These are phyloP conservation scores for Myiozetetes cayanensis DNA, from an alignment of 2,113 vertebrate species.

Conservation along the genomic window DNA sequence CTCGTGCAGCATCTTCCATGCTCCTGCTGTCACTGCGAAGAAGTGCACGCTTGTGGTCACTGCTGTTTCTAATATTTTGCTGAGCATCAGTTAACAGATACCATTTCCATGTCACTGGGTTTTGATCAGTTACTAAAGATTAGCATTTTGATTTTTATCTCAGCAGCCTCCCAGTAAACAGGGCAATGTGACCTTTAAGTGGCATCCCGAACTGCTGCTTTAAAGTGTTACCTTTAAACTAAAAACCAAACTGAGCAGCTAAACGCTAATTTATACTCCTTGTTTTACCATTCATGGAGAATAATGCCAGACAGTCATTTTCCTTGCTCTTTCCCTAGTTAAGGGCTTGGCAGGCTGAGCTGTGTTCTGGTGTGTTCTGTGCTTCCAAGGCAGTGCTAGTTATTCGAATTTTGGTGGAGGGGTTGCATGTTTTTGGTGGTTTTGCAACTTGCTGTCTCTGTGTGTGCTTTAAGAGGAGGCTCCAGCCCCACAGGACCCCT, in stretches of 20 bases:
- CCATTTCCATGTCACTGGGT: neutral
- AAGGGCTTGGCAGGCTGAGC: neutral
- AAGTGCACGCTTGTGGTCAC: neutral
- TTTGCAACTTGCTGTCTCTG: neutral
- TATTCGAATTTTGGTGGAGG: neutral
- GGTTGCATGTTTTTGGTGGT: neutral
- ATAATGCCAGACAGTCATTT: neutral
- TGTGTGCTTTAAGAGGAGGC: neutral
- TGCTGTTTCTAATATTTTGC: neutral
- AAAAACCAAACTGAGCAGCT: neutral
- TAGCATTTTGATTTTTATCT: neutral
- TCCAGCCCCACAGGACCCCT: neutral
- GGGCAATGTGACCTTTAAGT: neutral
- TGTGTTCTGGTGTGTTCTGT: neutral
- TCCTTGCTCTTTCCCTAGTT: neutral
- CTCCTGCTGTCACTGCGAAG: neutral
- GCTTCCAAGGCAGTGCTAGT: neutral
- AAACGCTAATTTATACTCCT: neutral
- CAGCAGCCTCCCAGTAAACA: neutral
- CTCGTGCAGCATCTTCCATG: neutral
- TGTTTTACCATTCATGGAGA: neutral
- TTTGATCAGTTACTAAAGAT: constrained; percentile 17
- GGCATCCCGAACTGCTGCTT: neutral
- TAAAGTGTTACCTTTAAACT: neutral
- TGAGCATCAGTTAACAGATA: neutral